Evolutionary conservation across 2,113 vertebrate species (phyloP).

Genomic region (Ictidomys tridecemlineatus): DNA sequence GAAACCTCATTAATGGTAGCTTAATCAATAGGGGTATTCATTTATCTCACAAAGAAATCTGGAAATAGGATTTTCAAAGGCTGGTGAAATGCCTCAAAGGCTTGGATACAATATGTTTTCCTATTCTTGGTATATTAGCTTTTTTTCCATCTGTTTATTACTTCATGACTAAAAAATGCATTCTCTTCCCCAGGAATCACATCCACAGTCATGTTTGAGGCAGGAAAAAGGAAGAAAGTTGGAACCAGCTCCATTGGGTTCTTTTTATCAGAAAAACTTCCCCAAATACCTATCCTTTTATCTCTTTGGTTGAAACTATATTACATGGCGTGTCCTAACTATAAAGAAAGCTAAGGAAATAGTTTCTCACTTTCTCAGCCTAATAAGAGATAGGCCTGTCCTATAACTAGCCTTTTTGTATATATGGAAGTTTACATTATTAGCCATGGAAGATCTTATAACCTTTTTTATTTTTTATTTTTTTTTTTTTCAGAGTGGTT

Average conservation of each 20-base stretch:
- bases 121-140: not conserved
- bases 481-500: slow-evolving; percentile 84
- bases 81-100: not conserved
- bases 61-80: not conserved
- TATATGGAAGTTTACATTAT: not conserved
- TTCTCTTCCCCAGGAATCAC: not conserved
- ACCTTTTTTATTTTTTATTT: not conserved
- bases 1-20: not conserved
- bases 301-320: not conserved
- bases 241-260: not conserved
- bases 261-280: slow-evolving; percentile 36
- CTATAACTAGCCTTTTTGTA: not conserved
- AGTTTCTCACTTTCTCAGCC: not conserved
- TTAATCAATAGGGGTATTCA: not conserved
- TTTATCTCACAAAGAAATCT: not conserved
- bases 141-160: not conserved
- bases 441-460: not conserved
- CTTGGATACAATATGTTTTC: not conserved
- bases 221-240: not conserved
- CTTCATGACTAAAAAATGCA: not conserved
- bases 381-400: not conserved
- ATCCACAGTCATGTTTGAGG: not conserved
- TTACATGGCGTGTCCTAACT: not conserved
- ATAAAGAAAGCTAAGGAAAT: not conserved
- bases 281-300: not conserved